Evolutionary conservation across 2,797 vertebrate species (phyloP), one percentile per base, ranked within the genome.

Genomic region (Rhinoraja longicauda): DNA sequence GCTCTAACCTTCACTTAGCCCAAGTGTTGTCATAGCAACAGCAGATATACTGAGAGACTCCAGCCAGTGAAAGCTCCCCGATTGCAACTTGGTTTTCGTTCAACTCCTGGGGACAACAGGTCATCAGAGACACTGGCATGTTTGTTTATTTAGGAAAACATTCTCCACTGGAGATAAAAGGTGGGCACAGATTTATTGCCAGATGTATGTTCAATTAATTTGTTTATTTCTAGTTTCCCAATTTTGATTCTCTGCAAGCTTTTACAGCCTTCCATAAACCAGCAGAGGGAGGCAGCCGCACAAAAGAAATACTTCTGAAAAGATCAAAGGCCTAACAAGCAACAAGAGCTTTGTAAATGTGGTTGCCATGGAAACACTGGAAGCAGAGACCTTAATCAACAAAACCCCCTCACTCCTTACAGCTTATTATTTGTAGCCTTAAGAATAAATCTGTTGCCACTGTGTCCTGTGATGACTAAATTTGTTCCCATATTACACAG

Each of bases 241-340:
- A 73, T 57, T 45, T 29, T n/a, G 21, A 26, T 72, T 73, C 70
- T 45, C 36, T 2, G 6, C 72, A 29, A 92, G 45, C 67, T 15
- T 53, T 91, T 73, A 39, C 17, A 75, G 39, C 90, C 13, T 92
- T 92, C 90, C 1, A 57, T 26, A 53, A 57, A 92, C 15, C 90
- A 73, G 92, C 94, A 95, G 94, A 94, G 94, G 78, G 93, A 95
- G 90, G 94, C 86, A 95, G 93, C 95, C 93, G n/a, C 70, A 3
- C 90, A 94, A 93, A 93, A 93, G 70, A 92, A 92, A 70, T 73
- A 75, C 94, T 94, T 95, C 94, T 94, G 94, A 94, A 93, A 94
- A 96, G 96, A 97, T 97, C 96, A 96, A 97, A 97, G 96, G 95
- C 96, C 96, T 95, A 96, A 95, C 94, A 95, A 95, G 95, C 96